phyloP scores from a whole-genome alignment of 2,113 vertebrate species.

The Proteles cristata region DNA sequence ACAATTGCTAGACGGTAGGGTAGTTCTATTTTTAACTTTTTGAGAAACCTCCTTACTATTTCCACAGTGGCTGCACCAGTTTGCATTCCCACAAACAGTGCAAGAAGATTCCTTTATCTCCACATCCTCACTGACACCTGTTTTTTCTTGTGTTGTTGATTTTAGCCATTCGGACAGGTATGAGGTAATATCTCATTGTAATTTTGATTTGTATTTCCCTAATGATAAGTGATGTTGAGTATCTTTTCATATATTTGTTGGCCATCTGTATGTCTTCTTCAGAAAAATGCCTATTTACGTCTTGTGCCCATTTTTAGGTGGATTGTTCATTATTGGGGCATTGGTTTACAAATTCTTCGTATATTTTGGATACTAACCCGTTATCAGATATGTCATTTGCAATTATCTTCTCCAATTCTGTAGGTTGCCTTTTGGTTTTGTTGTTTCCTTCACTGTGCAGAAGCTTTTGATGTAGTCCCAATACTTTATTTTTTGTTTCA shows the following conservation, averaged over 20 bases:
- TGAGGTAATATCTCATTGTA: background rate
- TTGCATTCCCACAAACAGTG: background rate
- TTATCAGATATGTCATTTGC: background rate
- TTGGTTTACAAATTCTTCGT: background rate
- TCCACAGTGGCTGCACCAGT: background rate
- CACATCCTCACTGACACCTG: background rate
- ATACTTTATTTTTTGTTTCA: background rate
- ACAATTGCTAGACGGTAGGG: background rate
- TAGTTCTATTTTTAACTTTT: background rate
- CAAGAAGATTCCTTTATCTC: background rate
- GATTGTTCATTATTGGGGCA: background rate
- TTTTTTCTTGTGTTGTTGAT: background rate
- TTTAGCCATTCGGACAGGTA: background rate
- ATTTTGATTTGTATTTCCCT: background rate
- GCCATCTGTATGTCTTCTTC: background rate
- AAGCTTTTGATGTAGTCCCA: background rate
- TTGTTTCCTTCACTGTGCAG: background rate
- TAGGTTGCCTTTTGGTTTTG: background rate
- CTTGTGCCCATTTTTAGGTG: background rate
- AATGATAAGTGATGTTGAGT: background rate
- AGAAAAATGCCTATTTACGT: background rate
- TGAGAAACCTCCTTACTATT: background rate
- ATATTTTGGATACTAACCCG: background rate
- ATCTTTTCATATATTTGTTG: background rate
- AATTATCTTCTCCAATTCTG: background rate